Evolutionary conservation across 2,113 vertebrate species (phyloP).

Genomic region (Ailurus styani): DNA sequence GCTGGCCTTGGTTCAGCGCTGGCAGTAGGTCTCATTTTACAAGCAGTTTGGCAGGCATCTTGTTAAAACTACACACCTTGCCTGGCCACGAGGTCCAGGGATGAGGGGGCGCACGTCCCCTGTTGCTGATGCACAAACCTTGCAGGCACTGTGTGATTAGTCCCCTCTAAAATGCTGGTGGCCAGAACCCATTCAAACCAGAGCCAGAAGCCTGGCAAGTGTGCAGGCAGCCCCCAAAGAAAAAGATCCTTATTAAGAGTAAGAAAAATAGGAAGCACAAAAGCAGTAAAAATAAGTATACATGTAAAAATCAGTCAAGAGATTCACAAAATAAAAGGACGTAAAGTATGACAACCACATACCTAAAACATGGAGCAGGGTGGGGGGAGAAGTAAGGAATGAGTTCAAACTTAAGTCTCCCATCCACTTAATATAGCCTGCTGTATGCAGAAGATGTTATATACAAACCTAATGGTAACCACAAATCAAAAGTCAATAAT

Average conservation of each 20-base stretch:
- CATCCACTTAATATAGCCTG: neutral
- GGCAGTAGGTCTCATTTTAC: neutral
- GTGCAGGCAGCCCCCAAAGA: neutral
- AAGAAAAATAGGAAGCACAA: neutral
- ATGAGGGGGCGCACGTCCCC: neutral
- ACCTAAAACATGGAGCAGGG: neutral
- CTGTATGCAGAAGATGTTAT: neutral
- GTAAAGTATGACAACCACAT: neutral
- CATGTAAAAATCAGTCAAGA: neutral
- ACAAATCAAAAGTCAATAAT: neutral
- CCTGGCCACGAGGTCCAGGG: neutral
- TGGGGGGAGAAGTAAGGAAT: neutral
- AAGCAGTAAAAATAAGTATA: neutral
- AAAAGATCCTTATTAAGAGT: neutral
- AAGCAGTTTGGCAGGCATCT: neutral
- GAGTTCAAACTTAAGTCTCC: neutral
- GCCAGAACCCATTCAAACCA: neutral
- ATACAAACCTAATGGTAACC: neutral
- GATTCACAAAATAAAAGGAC: neutral
- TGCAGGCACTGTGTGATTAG: neutral
- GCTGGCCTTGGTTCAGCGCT: neutral
- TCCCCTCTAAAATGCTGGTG: neutral
- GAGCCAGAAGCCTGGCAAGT: neutral
- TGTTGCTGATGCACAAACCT: neutral
- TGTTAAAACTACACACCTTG: neutral